These are phyloP conservation scores for Agrotis exclamationis DNA, from an alignment of 2,888 invertebrate genomes.

Conservation along the genomic window DNA sequence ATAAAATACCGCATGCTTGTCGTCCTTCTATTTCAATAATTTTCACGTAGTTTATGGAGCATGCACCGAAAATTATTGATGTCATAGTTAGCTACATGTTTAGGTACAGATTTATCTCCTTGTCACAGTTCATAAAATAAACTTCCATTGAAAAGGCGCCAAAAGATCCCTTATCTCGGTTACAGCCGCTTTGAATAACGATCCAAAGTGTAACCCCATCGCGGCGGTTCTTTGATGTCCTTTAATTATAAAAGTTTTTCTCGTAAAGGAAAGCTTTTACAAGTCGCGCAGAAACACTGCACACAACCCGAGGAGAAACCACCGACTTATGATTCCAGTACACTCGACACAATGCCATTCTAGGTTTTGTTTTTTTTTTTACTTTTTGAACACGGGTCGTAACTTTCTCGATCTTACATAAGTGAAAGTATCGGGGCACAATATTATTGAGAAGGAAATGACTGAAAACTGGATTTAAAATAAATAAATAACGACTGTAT, in stretches of 20 bases:
- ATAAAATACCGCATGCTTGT: background rate
- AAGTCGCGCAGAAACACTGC: constrained; percentile 73
- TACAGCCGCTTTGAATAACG: constrained; percentile 88
- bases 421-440: background rate
- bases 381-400: background rate
- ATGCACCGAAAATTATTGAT: background rate
- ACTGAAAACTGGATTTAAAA: background rate
- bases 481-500: constrained; percentile 1
- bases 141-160: constrained; percentile 84
- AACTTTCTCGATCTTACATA: background rate
- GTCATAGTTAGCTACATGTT: constrained; percentile 35
- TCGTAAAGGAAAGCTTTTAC: constrained; percentile 83
- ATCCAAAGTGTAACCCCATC: constrained; percentile 89
- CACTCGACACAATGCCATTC: constrained; percentile 43
- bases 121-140: constrained; percentile 86
- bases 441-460: background rate
- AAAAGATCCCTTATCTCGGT: constrained; percentile 88
- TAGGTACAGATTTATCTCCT: constrained; percentile 76
- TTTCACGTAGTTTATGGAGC: background rate
- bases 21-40: background rate
- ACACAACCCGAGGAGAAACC: constrained; percentile 64
- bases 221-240: constrained; percentile 88
- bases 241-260: constrained; percentile 90
- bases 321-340: constrained; percentile 67
- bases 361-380: constrained; percentile 16